These are phyloP conservation scores for Hemiprocne comata DNA, from an alignment of 2,113 vertebrate species.

Conservation along the genomic window DNA sequence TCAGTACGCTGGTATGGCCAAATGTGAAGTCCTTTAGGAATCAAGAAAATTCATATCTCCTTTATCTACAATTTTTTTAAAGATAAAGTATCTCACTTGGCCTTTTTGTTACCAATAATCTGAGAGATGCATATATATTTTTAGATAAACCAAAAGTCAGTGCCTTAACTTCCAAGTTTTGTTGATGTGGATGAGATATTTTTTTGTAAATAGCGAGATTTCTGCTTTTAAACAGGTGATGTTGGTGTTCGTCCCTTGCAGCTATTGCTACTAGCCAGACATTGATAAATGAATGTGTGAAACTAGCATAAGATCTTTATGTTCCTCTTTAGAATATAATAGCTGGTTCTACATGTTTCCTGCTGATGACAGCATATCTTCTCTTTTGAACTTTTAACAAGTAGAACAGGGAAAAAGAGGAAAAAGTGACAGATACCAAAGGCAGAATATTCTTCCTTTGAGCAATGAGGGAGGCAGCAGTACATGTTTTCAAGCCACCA, in stretches of 20 bases:
- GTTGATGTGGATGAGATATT: not conserved
- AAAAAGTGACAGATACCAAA: not conserved
- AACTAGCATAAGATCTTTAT: not conserved
- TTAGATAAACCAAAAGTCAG: not conserved
- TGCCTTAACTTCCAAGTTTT: not conserved
- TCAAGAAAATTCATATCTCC: not conserved
- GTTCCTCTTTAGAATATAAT: not conserved
- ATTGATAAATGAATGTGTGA: not conserved
- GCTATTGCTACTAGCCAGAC: not conserved
- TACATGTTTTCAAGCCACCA: not conserved
- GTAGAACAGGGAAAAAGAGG: not conserved
- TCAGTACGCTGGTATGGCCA: not conserved
- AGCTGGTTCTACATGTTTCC: not conserved
- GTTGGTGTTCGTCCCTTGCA: not conserved
- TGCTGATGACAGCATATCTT: not conserved
- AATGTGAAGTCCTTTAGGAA: not conserved
- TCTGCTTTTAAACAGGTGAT: not conserved
- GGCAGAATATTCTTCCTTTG: not conserved
- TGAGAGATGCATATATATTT: not conserved
- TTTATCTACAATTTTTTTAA: not conserved
- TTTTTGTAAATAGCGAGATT: not conserved
- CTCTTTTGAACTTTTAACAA: not conserved
- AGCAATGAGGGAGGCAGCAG: not conserved
- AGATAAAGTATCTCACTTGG: not conserved
- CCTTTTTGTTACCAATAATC: not conserved